Conservation (phyloP, 2,113 vertebrate genomes). For the Pelusios castaneus region DNA sequence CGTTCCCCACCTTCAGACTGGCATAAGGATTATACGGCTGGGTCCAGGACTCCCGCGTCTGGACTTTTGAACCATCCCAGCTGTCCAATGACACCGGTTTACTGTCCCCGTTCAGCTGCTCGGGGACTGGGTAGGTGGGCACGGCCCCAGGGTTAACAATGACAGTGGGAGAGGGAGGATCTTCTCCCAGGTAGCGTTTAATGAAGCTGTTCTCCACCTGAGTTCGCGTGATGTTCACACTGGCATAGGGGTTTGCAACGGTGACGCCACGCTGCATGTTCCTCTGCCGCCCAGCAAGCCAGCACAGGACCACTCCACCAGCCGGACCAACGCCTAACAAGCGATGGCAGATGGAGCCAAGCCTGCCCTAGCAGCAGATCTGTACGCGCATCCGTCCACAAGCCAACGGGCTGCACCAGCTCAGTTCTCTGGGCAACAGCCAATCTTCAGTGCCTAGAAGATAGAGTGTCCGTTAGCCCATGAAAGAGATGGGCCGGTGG, state of each 20-base stretch:
- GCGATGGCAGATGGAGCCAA: no score
- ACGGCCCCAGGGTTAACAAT: conserved; percentile 63
- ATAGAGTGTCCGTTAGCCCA: rapidly evolving
- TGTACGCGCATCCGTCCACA: neutral
- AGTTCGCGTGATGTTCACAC: conserved; percentile 78
- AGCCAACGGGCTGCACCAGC: no score
- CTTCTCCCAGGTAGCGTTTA: conserved; percentile 62
- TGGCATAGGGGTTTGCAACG: conserved; percentile 81
- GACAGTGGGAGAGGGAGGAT: conserved; percentile 53
- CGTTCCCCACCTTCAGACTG: conserved; percentile 50
- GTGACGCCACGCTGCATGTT: conserved; percentile 77
- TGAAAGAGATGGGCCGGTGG: neutral
- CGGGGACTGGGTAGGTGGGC: neutral
- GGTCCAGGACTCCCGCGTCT: conserved; percentile 44
- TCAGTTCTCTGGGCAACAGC: neutral
- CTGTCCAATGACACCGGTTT: neutral
- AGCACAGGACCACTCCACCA: rapidly evolving
- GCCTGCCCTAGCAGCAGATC: no score
- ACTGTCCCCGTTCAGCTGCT: rapidly evolving
- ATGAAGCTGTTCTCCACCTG: conserved; percentile 78
- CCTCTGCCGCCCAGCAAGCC: neutral
- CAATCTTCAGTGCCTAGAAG: neutral
- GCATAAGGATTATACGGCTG: conserved; percentile 74
- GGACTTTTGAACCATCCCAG: neutral
- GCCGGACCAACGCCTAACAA: rapidly evolving